phyloP scores from a whole-genome alignment of 2,888 invertebrate species.

The Eurytoma adleriae region DNA sequence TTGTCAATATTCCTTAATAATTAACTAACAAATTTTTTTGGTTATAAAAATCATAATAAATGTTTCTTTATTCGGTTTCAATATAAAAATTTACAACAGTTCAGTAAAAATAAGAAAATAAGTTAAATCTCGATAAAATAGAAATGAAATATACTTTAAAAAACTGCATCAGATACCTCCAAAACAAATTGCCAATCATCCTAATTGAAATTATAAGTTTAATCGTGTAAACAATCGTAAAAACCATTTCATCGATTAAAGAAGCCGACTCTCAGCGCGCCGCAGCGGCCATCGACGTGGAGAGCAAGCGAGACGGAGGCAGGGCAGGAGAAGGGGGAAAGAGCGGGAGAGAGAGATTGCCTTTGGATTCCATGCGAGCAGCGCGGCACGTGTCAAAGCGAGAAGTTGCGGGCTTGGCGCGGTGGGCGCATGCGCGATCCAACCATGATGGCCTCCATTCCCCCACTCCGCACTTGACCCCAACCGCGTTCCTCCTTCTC shows the following conservation, averaged over 20 bases:
- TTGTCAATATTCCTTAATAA: too few relatives aligned
- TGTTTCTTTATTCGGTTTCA: not conserved
- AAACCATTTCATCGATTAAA: constrained; percentile 51
- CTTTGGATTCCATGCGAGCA: constrained; percentile 32
- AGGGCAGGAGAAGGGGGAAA: not conserved
- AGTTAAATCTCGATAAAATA: constrained; percentile 1
- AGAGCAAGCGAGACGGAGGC: not conserved
- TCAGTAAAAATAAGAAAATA: not conserved
- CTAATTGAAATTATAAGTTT: constrained; percentile 55
- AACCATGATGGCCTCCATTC: constrained; percentile 65
- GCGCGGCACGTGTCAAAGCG: constrained; percentile 55
- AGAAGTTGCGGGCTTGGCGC: not conserved
- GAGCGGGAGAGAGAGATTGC: not conserved
- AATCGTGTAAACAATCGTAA: constrained; percentile 54
- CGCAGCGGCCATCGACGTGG: constrained; percentile 45
- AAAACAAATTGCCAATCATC: constrained; percentile 33
- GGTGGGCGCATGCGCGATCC: constrained; percentile 62
- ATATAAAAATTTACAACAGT: not conserved
- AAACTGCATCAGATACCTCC: not conserved
- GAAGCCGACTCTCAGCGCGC: constrained; percentile 19
- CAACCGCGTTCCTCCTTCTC: constrained; percentile 25
- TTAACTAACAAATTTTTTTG: too few relatives aligned
- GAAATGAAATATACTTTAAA: not conserved
- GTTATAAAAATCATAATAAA: not conserved
- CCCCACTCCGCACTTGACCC: constrained; percentile 49